These are phyloP conservation scores for Ephydatia muelleri DNA, from an alignment of 37 sponge, comb jelly and placozoan genomes.

Conservation along the genomic window DNA sequence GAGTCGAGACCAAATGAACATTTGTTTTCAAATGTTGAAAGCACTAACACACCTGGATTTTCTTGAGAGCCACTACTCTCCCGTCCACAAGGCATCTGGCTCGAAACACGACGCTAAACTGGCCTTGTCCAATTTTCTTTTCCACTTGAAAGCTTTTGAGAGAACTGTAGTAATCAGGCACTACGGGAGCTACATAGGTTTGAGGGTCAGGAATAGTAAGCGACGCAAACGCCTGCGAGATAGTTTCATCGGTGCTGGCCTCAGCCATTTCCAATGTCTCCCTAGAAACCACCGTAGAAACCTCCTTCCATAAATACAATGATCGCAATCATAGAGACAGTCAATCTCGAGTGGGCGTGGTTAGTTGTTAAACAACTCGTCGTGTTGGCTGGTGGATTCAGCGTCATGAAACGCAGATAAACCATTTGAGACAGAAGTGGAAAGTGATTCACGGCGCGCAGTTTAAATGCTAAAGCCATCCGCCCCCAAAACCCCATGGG, in stretches of 20 bases:
- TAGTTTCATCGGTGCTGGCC: not conserved
- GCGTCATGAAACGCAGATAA: too few species aligned
- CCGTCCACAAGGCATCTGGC: conserved; percentile 72
- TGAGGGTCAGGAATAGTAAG: not conserved
- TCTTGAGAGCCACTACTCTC: conserved; percentile 93
- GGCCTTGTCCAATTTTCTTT: conserved; percentile 97
- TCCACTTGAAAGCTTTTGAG: conserved; percentile 61
- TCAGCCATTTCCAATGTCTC: not conserved
- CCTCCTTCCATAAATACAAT: not conserved
- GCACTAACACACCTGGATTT: conserved; percentile 81
- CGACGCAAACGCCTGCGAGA: not conserved
- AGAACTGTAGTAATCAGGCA: not conserved
- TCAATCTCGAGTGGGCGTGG: not conserved
- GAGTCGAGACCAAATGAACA: not conserved
- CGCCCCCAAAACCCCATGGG: too few species aligned
- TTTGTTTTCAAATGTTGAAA: not conserved
- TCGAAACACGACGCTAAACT: conserved; percentile 96
- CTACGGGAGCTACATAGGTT: not conserved
- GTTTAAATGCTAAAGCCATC: too few species aligned
- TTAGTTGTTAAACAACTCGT: not conserved
- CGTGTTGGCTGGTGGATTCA: too few species aligned
- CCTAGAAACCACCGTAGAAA: not conserved
- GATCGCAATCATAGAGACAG: not conserved
- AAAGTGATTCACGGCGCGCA: not conserved
- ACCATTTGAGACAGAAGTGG: not conserved